Base-by-base conservation (phyloP, 2,888 invertebrate species). In the Tenthredo livida region DNA sequence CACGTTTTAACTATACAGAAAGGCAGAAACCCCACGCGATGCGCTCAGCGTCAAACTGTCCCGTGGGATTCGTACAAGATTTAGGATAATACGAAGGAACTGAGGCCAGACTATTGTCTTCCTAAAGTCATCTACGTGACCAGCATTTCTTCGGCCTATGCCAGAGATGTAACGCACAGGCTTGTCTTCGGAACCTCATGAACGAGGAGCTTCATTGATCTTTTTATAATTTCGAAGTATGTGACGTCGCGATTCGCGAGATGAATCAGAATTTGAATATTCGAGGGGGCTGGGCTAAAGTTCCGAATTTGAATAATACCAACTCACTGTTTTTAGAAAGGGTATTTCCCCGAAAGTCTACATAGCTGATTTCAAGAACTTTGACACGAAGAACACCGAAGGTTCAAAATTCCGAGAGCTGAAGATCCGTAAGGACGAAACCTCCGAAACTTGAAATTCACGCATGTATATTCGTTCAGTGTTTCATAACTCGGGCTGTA, bases 81-180 rank as follows among this genome's bases (percentile, higher is more conserved):
- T 80, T 65, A 65, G 61, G 61, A 40, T 43, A 58, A 58, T 80
- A 40, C 80, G 37, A 40, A 25, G 77, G 54, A 54, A 77, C 77
- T 29, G 29, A 54, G 77, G 50, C 77, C 43, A 40, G 72, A 77
- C 77, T 54, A 54, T 77, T 77, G 40, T 25, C 50, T 77, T 50
- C 25, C 29, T 54, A 50, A 77, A 50, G 50, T 77, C 77, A 54
- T 50, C 77, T 77, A 77, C 77, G 50, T 77, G 77, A 77, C 77
- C 25, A n/a, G 77, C 77, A 77, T 50, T 17, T 77, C 6, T 25
- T 17, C 3, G 40, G 21, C 12, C 29, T 29, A 6, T 12, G 25
- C 21, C 21, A 3, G 12, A 17, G 1, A 61, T 25, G 3, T 61
- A 25, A 61, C 12, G 10, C 61, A 25, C 12, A 25, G 9, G 4